Percentiles rank a stretch among this genome's conserved stretches.
Evolutionary conservation across 2,113 vertebrate genomes (phyloP).

Genomic region (Meriones unguiculatus): DNA sequence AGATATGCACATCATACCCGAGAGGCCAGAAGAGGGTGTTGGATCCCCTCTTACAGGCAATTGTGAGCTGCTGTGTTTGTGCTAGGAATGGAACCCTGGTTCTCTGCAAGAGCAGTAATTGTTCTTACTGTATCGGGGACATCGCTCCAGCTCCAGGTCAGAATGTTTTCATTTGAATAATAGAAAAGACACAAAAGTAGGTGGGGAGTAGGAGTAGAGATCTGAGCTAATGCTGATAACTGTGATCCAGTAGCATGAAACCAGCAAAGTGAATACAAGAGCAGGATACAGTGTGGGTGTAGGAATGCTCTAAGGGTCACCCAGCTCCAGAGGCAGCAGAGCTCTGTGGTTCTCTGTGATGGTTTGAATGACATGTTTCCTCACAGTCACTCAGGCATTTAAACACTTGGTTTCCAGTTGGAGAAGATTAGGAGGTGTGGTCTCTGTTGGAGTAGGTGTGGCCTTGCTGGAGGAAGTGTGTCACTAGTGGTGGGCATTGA

Average conservation of each 20-base stretch:
- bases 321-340: accelerated
- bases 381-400: neutral
- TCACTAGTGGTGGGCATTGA: neutral
- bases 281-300: accelerated
- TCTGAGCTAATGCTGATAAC: neutral
- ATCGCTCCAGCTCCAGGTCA: neutral
- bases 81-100: neutral
- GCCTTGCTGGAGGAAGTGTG: neutral
- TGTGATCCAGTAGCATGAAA: neutral
- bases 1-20: neutral
- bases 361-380: neutral
- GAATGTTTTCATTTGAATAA: no score
- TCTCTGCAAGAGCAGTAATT: neutral
- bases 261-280: accelerated
- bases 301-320: neutral
- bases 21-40: neutral
- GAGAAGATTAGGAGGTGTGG: neutral
- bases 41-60: neutral
- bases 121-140: no score
- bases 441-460: neutral
- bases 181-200: neutral
- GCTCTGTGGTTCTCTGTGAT: neutral
- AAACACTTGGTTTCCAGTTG: no score
- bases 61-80: neutral
- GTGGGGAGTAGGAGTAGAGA: neutral